Base-by-base conservation (phyloP, 2,113 vertebrate genomes). In the Gallinago media region DNA sequence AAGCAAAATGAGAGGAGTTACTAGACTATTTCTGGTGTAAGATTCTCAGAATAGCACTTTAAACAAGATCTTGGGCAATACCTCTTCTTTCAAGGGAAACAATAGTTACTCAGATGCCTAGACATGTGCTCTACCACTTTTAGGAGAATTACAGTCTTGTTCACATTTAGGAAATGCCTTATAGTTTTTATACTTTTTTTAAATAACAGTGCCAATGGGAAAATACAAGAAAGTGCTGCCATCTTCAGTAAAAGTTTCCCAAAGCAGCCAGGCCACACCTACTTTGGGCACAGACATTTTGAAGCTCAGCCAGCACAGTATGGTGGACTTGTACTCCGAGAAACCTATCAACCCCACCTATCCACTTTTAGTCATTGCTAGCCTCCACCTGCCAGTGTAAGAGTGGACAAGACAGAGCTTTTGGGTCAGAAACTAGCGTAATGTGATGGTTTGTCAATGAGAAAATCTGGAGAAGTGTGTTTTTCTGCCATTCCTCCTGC, bases 151-250 rank as follows among this genome's bases (percentile, higher is more conserved):
- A 17, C 9, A 29, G 6, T 38, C 79, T 92, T 67, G 6, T 44
- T 78, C 38, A 31, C 16, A n/a, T 72, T 61, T 67, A 81, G 68
- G n/a, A 89, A 91, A 38, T 25, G 6, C 11, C 13, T 90, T 75
- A 67, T 20, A 8, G 12, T 9, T 79, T 75, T 73, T 26, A 47
- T 38, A 58, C 7, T 22, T 50, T 17, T 74, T 34, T 8, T 9
- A 40, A 34, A 40, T 3, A 83, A 20, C 46, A 56, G 10, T 61
- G 17, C 9, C n/a, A 61, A 34, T 0, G 0, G 34, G 6, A 88
- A 74, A 91, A 22, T n/a, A 49, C 19, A 66, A 80, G 74, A 72
- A 85, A 82, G 38, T 68, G 52, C 62, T 75, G 23, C 66, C 88
- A 68, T 88, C 66, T 88, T 79, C 85, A 92, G 62, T 65, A 79